Base-by-base conservation (phyloP, 1,140 invertebrate species). In the Drosophila ercepeae region DNA sequence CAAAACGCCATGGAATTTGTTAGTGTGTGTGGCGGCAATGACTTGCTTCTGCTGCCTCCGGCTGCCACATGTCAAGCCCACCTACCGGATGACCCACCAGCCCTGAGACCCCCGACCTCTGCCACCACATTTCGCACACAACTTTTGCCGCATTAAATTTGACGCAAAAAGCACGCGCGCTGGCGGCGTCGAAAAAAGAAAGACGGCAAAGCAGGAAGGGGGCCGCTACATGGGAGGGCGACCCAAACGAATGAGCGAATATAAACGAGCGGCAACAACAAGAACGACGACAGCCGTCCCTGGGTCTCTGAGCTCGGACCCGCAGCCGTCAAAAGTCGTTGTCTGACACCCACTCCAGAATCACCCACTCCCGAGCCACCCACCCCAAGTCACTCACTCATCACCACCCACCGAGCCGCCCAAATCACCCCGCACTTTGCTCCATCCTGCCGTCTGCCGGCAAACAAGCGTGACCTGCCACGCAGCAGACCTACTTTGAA, bases 401-500 rank as follows among this genome's bases (percentile, higher is more conserved):
- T 19, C 60, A 44, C 49, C 63, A 53, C 46, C 27, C 63, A 65
- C 29, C 44, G 9, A 32, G 4, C 9, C 29, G 4, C 29, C 29
- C 29, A 32, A 32, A 32, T 32, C 59, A 6, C 4, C 18, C 57
- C 11, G 19, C 3, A 32, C 3, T 23, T 27, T 25, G 13, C 32
- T 29, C 11, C 45, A 32, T 9, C 16, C 36, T 19, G n/a, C 14
- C 32, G 41, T 42, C 52, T 57, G 48, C 52, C 54, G 39, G 53
- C 51, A 74, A 75, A 74, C 71, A 88, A 88, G 82, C 82, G 64
- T 78, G 79, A 84, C 79, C 75, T 84, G 77, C 65, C 77, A 74
- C 74, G 74, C 48, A 53, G 49, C 64, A 67, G 60, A 68, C 39
- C 64, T 46, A 68, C 64, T 68, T 78, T 74, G 73, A 75, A 65